Evolutionary conservation across 2,888 invertebrate genomes (phyloP), one percentile per base, ranked within the genome.

Genomic region (Sarcophaga subvicina): DNA sequence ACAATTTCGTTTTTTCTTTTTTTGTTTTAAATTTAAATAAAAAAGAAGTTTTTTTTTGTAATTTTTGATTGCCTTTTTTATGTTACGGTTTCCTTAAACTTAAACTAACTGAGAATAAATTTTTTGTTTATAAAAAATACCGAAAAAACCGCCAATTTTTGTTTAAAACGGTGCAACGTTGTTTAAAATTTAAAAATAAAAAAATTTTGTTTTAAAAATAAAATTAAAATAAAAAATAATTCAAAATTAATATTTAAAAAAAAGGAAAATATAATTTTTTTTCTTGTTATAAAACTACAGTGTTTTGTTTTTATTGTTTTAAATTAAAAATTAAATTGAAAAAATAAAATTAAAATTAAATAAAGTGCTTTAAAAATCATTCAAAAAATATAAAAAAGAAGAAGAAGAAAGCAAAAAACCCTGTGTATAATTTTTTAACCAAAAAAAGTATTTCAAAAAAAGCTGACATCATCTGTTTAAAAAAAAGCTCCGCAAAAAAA

Each of bases 401-500:
- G 71, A 73, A 73, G 70, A 69, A 75, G 75, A 81, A 83, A 67
- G 66, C 49, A 75, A 67, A 85, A 83, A 80, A 80, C 45, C 14
- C 49, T 4, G 17, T 17, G 14, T 45, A 66, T 59, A 8, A 37
- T 67, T 67, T 27, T 67, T 67, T 45, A 37, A 67, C 20, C 76
- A 80, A 70, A 47, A 77, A 76, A 59, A 54, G 54, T 54, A 14
- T 54, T 54, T 54, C 37, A 8, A 37, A 69, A 83, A 83, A 84
- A 84, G 86, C 86, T 88, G 86, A 86, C 88, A 88, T 88, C 86
- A 86, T 86, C 79, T 88, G 62, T 73, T 80, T 27, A 70, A 59
- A 78, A 70, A 81, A 84, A 80, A 47, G 60, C 67, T 37, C 37
- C 37, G 8, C 37, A 37, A 37, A 37, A 37, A 37, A 8, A 37